phyloP scores from a whole-genome alignment of 2,113 vertebrate species.

The Cairina moschata region DNA sequence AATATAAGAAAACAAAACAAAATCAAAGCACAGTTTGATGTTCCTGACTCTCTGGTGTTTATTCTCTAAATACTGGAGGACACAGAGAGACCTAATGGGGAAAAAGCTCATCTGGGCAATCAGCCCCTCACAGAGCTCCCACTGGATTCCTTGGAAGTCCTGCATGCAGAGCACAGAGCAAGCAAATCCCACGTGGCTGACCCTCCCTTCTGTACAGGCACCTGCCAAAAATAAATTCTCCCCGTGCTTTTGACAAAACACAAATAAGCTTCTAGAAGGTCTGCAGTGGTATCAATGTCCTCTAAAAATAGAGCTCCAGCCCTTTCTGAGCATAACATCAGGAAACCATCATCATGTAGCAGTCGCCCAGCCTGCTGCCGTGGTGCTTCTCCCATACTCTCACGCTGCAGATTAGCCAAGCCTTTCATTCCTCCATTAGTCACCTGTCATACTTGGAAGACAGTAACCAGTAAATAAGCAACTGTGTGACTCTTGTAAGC shows the following conservation, averaged over 20 bases:
- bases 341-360: not conserved
- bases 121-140: not conserved
- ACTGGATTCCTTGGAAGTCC: not conserved
- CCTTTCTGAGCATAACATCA: not conserved
- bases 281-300: not conserved
- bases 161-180: not conserved
- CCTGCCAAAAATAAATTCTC: not conserved
- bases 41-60: not conserved
- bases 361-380: not conserved
- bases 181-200: not conserved
- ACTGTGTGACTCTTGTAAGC: not conserved
- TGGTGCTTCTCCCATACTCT: not conserved
- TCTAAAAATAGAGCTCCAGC: not conserved
- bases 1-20: not conserved
- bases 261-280: not conserved
- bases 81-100: not conserved
- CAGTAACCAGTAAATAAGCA: not conserved
- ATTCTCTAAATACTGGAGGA: not conserved
- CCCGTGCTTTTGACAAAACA: not conserved
- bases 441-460: not conserved
- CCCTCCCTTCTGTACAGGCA: not conserved
- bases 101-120: not conserved
- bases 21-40: not conserved
- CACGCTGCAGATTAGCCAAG: not conserved
- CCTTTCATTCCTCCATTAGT: slow-evolving; percentile 4